Evolutionary conservation across 2,797 vertebrate species (phyloP).

Genomic region (Sylvilagus floridanus): DNA sequence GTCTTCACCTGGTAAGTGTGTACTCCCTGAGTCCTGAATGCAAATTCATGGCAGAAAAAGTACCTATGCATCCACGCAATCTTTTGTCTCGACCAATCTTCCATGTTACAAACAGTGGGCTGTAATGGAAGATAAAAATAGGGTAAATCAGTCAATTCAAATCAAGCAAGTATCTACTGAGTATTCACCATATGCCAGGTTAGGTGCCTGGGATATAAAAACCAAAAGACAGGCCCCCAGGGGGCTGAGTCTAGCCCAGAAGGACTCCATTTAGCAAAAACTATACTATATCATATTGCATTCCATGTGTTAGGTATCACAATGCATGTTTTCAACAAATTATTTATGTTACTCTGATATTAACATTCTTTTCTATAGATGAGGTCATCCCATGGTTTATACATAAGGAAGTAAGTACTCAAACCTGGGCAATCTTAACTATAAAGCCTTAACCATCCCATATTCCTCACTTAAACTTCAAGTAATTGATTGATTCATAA

Average conservation of each 20-base stretch:
- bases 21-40: slow-evolving; percentile 99
- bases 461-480: slow-evolving; percentile 59
- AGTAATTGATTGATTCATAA: slow-evolving; percentile 47
- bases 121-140: slow-evolving; percentile 86
- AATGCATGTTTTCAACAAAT: slow-evolving; percentile 53
- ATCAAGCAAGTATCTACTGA: slow-evolving; percentile 63
- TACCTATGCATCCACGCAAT: slow-evolving; percentile 99
- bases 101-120: slow-evolving; percentile 99
- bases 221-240: slow-evolving; percentile 48
- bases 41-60: slow-evolving; percentile 99
- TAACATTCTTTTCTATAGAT: slow-evolving; percentile 47
- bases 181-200: slow-evolving; percentile 37
- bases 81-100: slow-evolving; percentile 99
- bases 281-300: background rate
- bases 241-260: background rate
- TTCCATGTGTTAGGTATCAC: slow-evolving; percentile 22
- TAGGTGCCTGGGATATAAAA: slow-evolving; percentile 57
- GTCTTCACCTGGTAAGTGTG: slow-evolving; percentile 99
- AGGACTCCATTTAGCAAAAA: slow-evolving; percentile 53
- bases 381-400: slow-evolving; percentile 33
- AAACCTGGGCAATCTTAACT: slow-evolving; percentile 47
- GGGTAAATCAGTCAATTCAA: slow-evolving; percentile 74
- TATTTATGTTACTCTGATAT: slow-evolving; percentile 1
- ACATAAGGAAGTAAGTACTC: slow-evolving; percentile 41
- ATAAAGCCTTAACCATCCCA: background rate